Conservation (phyloP, 2,888 invertebrate species). For the Stratiomys singularior region DNA sequence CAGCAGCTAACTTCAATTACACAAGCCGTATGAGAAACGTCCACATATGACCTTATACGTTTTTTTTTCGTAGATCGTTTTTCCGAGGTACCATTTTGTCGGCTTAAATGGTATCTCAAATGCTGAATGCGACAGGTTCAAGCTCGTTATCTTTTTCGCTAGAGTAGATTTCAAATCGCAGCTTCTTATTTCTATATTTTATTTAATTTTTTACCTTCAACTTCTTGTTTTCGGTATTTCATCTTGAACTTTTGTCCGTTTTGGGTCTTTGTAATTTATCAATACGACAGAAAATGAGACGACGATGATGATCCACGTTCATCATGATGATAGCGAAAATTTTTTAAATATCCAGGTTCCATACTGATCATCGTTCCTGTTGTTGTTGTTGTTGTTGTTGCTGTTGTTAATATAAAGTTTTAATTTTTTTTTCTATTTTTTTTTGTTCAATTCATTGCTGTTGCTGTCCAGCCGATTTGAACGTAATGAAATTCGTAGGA, state of each 20-base stretch:
- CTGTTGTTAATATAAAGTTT: no score
- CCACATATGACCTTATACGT: slow-evolving; percentile 1
- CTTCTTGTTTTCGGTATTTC: background rate
- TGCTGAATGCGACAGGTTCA: slow-evolving; percentile 33
- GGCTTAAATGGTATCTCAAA: slow-evolving; percentile 17
- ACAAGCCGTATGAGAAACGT: background rate
- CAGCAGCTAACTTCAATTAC: background rate
- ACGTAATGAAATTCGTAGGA: slow-evolving; percentile 29
- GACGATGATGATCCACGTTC: slow-evolving; percentile 40
- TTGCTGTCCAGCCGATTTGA: background rate
- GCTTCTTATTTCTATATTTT: background rate
- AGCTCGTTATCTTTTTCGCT: background rate
- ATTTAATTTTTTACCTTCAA: background rate
- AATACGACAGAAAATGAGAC: slow-evolving; percentile 44
- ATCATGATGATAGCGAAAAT: slow-evolving; percentile 42
- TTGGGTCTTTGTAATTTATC: slow-evolving; percentile 35
- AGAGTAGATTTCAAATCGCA: slow-evolving; percentile 5
- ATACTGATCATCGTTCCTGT: background rate
- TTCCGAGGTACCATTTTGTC: background rate
- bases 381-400: background rate
- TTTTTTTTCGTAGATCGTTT: background rate
- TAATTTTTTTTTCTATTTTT: no score
- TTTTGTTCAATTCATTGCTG: no score
- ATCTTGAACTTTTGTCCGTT: background rate
- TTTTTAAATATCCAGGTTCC: slow-evolving; percentile 17